Percentiles rank a stretch among this genome's conserved stretches.
These are phyloP conservation scores for Medauroidea extradentata DNA, from an alignment of 1,140 invertebrate species.

Conservation along the genomic window DNA sequence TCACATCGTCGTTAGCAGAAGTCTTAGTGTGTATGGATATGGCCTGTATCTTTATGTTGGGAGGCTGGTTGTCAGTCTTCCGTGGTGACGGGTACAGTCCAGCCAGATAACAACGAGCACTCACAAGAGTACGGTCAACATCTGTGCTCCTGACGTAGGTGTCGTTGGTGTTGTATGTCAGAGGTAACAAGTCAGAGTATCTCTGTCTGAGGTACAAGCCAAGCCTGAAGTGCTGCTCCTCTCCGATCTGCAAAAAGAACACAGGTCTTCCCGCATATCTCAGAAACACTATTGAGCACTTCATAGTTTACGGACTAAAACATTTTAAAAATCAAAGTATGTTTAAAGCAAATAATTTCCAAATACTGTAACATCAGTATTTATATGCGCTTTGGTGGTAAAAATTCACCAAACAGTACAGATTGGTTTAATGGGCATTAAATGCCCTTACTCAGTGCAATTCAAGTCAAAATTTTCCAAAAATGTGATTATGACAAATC, in stretches of 20 bases:
- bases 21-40: constrained; percentile 81
- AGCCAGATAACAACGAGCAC: constrained; percentile 76
- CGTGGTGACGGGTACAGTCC: constrained; percentile 69
- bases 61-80: constrained; percentile 57
- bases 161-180: constrained; percentile 51
- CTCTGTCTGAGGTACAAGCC: constrained; percentile 72
- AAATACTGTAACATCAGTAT: no score
- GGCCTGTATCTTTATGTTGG: constrained; percentile 74
- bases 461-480: no score
- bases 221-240: constrained; percentile 68
- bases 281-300: no score
- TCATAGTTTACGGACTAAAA: no score
- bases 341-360: no score
- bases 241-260: constrained; percentile 57
- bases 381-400: no score
- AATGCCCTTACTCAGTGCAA: no score
- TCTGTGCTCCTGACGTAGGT: constrained; percentile 75
- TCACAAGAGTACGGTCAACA: constrained; percentile 85
- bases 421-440: no score
- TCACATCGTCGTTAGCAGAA: constrained; percentile 58
- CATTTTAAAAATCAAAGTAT: no score
- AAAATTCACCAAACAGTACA: no score
- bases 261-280: no score
- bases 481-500: no score
- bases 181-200: constrained; percentile 56